Evolutionary conservation across 2,113 vertebrate species (phyloP).

Genomic region (Rhizomys pruinosus): DNA sequence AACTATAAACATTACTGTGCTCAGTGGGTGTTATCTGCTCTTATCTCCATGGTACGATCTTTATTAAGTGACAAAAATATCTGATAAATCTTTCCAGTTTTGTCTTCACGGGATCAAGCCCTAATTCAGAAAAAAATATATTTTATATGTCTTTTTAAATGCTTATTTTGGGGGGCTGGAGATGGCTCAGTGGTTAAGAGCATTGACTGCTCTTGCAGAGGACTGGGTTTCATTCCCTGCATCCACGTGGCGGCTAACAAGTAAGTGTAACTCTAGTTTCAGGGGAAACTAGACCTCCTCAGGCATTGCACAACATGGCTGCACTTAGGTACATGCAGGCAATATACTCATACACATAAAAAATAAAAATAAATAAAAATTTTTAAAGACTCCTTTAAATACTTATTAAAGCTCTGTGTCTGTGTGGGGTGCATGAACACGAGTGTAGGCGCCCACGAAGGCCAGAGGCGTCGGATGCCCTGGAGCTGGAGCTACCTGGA

Average conservation of each 20-base stretch:
- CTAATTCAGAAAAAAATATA: background rate
- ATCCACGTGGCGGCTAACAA: no score
- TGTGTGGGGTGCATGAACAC: background rate
- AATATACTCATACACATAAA: no score
- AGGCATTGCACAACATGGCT: no score
- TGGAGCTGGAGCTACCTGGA: background rate
- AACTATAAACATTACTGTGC: background rate
- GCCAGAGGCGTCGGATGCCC: background rate
- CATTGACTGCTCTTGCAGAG: no score
- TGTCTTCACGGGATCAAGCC: background rate
- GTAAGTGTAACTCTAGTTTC: no score
- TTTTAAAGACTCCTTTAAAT: background rate
- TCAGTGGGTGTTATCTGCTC: background rate
- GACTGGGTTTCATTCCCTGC: no score
- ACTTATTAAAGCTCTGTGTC: background rate
- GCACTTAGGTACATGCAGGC: no score
- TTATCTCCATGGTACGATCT: background rate
- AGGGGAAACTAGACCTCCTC: no score
- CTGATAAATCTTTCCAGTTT: background rate
- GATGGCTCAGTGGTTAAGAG: no score
- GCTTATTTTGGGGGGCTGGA: no score
- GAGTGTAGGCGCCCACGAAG: background rate
- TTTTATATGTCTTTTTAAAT: no score
- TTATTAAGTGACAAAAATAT: background rate
- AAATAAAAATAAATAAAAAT: no score